phyloP scores from a whole-genome alignment of 2,888 invertebrate species.

The Rhagophthalmus giganteus region DNA sequence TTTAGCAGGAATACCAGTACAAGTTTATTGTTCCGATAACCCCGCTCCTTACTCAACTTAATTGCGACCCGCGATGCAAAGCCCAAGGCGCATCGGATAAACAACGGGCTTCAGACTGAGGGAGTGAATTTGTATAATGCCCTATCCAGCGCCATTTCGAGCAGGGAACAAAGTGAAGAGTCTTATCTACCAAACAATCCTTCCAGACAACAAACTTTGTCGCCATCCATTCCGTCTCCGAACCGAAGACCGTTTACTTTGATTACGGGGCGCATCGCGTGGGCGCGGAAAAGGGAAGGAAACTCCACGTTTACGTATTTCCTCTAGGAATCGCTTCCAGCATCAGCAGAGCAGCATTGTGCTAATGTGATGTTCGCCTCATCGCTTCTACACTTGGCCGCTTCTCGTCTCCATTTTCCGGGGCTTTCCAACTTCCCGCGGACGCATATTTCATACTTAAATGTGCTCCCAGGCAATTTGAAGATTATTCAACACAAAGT shows the following conservation, averaged over 20 bases:
- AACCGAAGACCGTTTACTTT: constrained; percentile 23
- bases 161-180: constrained; percentile 35
- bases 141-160: constrained; percentile 37
- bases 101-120: constrained; percentile 41
- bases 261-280: no score
- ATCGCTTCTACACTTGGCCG: constrained; percentile 51
- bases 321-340: constrained; percentile 33
- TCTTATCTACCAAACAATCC: constrained; percentile 48
- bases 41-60: constrained; percentile 42
- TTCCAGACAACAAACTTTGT: constrained; percentile 50
- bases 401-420: constrained; percentile 48
- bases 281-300: constrained; percentile 10
- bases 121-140: constrained; percentile 45
- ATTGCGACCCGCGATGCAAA: constrained; percentile 41
- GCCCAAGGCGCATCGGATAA: constrained; percentile 43
- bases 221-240: constrained; percentile 47
- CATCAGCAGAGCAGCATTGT: constrained; percentile 45
- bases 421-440: constrained; percentile 40
- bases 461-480: constrained; percentile 54
- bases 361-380: constrained; percentile 53
- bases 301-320: constrained; percentile 8
- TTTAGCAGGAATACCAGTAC: constrained; percentile 37
- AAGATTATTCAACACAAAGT: constrained; percentile 56
- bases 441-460: constrained; percentile 50
- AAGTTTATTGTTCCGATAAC: constrained; percentile 44